phyloP scores from a whole-genome alignment of 2,113 vertebrate species.

The Bagarius yarrelli region DNA sequence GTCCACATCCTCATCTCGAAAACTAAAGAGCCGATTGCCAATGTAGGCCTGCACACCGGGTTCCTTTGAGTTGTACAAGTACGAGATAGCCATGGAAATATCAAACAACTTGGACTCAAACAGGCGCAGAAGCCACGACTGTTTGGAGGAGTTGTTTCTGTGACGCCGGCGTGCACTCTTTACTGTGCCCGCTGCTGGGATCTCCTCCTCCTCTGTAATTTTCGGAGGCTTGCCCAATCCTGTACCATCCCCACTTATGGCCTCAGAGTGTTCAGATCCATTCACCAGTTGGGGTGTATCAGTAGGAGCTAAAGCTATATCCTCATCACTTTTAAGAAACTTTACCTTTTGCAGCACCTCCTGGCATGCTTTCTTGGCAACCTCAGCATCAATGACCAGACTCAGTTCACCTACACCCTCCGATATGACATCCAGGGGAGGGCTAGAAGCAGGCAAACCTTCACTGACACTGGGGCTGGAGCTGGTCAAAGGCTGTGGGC shows the following conservation, averaged over 20 bases:
- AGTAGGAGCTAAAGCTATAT: constrained; percentile 18
- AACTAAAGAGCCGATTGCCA: constrained; percentile 91
- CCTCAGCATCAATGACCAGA: constrained; percentile 83
- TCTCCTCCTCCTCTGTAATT: constrained; percentile 67
- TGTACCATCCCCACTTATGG: constrained; percentile 42
- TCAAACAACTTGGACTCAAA: constrained; percentile 97
- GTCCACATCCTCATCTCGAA: constrained; percentile 86
- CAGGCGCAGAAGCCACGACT: constrained; percentile 91
- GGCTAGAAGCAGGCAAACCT: constrained; percentile 64
- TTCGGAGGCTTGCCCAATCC: constrained; percentile 33
- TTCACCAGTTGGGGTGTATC: constrained; percentile 60
- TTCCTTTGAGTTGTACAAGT: constrained; percentile 95
- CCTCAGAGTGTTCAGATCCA: constrained; percentile 55
- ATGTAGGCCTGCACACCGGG: constrained; percentile 96
- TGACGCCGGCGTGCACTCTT: constrained; percentile 76
- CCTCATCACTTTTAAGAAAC: constrained; percentile 58
- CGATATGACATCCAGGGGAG: constrained; percentile 78
- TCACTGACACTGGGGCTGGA: constrained; percentile 56
- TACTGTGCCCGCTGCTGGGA: constrained; percentile 57
- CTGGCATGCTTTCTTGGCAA: constrained; percentile 85
- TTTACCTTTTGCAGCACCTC: constrained; percentile 91
- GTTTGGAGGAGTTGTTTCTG: constrained; percentile 85
- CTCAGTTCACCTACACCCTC: constrained; percentile 82
- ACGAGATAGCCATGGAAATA: constrained; percentile 97
- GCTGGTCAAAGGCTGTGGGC: constrained; percentile 45